Conservation (phyloP, 1,140 invertebrate genomes). For the Bombus sylvicola region DNA sequence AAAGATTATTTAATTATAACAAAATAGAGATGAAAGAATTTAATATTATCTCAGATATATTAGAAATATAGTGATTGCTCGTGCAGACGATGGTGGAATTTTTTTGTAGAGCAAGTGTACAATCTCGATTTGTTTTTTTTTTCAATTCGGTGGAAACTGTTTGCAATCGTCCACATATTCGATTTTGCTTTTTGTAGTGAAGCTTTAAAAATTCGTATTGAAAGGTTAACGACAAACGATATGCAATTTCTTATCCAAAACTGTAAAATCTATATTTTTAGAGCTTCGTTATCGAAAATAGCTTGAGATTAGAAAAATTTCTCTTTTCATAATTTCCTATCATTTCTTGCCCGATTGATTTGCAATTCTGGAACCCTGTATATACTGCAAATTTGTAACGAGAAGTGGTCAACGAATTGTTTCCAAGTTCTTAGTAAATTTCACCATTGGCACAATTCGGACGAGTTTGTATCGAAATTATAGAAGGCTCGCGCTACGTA, state of each 20-base stretch:
- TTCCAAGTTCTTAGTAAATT: neutral
- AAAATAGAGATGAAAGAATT: neutral
- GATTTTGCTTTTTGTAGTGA: neutral
- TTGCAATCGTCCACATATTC: neutral
- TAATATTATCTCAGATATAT: neutral
- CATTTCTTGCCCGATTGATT: neutral
- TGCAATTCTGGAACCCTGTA: neutral
- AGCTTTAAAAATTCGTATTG: neutral
- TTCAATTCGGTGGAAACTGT: neutral
- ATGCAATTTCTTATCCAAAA: neutral
- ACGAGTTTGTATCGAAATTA: no score
- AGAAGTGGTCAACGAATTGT: neutral
- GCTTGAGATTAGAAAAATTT: no score
- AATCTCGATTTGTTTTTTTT: neutral
- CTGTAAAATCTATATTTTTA: neutral
- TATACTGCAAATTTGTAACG: neutral
- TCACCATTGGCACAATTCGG: neutral
- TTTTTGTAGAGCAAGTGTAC: neutral
- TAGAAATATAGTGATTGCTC: neutral
- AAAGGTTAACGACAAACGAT: neutral
- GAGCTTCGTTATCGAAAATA: accelerated
- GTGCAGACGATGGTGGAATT: neutral
- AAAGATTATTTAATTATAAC: neutral
- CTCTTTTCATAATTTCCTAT: no score
- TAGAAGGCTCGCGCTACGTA: no score